Evolutionary conservation across 2,888 invertebrate species (phyloP).

Genomic region (Julus scanicus): DNA sequence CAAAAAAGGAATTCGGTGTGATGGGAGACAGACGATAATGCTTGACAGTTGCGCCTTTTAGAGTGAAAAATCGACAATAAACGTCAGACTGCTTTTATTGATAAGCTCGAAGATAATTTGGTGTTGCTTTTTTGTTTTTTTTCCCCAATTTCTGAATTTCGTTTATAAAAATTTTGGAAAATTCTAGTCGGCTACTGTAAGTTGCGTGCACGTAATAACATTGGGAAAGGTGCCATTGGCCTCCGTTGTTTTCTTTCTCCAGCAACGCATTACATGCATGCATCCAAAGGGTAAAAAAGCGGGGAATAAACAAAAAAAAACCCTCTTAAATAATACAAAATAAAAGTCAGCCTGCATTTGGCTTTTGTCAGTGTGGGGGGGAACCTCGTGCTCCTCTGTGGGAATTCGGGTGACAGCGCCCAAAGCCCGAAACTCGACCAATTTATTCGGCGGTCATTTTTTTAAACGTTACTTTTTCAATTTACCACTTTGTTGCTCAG

Average conservation of each 20-base stretch:
- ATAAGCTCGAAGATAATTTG: constrained; percentile 10
- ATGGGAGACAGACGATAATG: background rate
- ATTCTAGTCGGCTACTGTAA: background rate
- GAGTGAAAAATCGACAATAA: background rate
- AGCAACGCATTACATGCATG: background rate
- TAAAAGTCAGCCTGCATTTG: background rate
- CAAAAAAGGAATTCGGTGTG: background rate
- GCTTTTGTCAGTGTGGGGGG: no score
- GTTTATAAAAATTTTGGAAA: background rate
- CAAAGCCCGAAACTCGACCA: background rate
- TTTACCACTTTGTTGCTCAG: background rate
- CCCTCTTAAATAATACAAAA: background rate
- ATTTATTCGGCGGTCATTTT: background rate
- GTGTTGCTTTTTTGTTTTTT: background rate
- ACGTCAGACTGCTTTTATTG: background rate
- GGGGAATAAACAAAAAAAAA: no score
- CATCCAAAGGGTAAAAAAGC: background rate
- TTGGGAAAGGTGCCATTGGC: constrained; percentile 17
- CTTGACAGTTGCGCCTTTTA: background rate
- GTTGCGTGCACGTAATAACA: background rate
- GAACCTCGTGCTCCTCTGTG: background rate
- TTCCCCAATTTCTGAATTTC: constrained; percentile 18
- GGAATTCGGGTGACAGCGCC: constrained; percentile 3
- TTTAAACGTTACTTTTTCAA: background rate
- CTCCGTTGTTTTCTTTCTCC: background rate